Base-by-base conservation (phyloP, 1,140 invertebrate genomes). In the Solen grandis region DNA sequence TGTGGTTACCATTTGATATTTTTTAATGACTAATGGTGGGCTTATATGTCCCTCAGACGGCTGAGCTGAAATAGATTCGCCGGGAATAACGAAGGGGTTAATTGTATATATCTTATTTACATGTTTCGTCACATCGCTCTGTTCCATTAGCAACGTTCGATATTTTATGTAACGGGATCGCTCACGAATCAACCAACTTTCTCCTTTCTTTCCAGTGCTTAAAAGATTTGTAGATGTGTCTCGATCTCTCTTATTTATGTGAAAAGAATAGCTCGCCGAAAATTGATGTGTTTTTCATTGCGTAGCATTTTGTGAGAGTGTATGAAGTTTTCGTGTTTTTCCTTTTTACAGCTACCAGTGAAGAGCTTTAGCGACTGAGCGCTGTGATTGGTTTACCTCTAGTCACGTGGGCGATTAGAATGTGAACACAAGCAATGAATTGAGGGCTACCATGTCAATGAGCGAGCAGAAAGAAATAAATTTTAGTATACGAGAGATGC, bases 381-480 rank as follows among this genome's bases (percentile, higher is more conserved):
- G 16, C 41, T 19, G 27, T 65, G 77, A 80, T 80, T 80, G 77
- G 77, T 36, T 73, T 27, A 50, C 13, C 31, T 31, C 46, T 38
- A 65, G 60, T 62, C 77, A 80, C 77, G 77, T 80, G 77, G 73
- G 52, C 65, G 68, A 80, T 65, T n/a, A 66, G 22, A 33, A 55
- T 70, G 57, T 55, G 68, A 73, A 72, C 69, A 55, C 38, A 36
- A 55, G 77, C 77, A 63, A 80, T 80, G 77, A 73, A 80, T 80
- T 72, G 77, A 73, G 35, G 77, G 59, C 69, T 77, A 84, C 60
- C 54, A 84, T 84, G 83, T 84, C 83, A 81, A 77, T 59, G 41
- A 38, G 55, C 52, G 77, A 77, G 50, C 80, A 82, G 83, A 84
- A 78, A 77, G 83, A 84, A 84, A 84, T 84, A 82, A 79, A 84